Conservation (phyloP, 2,113 vertebrate species). For the Poeciliopsis prolifica region DNA sequence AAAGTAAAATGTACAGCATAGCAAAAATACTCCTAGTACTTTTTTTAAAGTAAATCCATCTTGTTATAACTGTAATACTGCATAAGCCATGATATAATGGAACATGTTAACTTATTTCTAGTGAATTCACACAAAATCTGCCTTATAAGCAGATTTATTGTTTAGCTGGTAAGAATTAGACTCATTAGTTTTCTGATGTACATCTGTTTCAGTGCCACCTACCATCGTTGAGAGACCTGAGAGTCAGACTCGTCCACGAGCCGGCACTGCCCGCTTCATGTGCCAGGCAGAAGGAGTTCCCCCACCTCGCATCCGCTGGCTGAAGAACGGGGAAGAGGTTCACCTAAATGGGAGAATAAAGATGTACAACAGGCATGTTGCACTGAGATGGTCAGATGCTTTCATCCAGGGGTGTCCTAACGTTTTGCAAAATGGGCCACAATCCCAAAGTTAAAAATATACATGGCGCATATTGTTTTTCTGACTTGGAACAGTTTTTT, state of each 20-base stretch:
- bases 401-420: no score
- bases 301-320: slow-evolving; percentile 89
- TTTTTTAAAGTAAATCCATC: no score
- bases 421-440: no score
- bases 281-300: slow-evolving; percentile 94
- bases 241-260: slow-evolving; percentile 94
- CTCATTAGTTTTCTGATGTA: neutral
- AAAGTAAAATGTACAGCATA: no score
- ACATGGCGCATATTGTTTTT: no score
- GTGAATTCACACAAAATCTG: no score
- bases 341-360: slow-evolving; percentile 97
- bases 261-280: slow-evolving; percentile 94
- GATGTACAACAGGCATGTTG: slow-evolving; percentile 92
- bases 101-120: neutral
- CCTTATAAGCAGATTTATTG: neutral
- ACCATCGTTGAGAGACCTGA: slow-evolving; percentile 92
- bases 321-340: slow-evolving; percentile 92
- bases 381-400: neutral
- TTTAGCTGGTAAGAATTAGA: neutral
- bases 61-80: no score
- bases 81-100: neutral
- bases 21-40: no score
- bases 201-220: slow-evolving; percentile 84
- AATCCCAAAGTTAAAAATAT: no score
- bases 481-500: no score